Evolutionary conservation across 2,797 vertebrate species (phyloP), one percentile per base, ranked within the genome.

Genomic region (Lates japonicus): DNA sequence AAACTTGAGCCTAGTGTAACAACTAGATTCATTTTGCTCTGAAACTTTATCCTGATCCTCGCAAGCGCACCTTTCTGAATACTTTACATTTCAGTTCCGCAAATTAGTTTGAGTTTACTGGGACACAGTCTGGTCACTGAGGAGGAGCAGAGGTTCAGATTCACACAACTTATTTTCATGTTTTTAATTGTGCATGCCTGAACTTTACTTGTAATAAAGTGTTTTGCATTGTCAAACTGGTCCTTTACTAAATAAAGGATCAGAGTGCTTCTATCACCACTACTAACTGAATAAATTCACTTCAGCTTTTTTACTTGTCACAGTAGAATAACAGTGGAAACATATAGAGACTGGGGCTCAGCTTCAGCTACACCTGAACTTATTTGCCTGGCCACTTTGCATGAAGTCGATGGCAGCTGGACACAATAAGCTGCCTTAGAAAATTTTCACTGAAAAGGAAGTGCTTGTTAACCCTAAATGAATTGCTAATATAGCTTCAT

Each of bases 371-470:
- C 25, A 70, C 46, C 73, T 70, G 54, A 70, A 80, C n/a, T 16
- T 22, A 92, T 94, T 94, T 94, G 90, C 91, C 93, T 93, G 60
- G 74, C 12, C 74, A 81, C 70, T 94, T 94, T 94, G 90, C 93
- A 93, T 93, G 65, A 82, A 64, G 63, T 73, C 51, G 2, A 5
- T 58, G 55, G 71, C 42, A n/a, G 65, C 29, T 14, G 12, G 1
- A 13, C n/a, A 69, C 19, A 52, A 20, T 7, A 65, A 70, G 59
- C 49, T 67, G 29, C 66, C 19, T 76, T 52, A 48, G 46, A 70
- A 70, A 0, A 14, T 20, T 42, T 29, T 64, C 66, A 46, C 37
- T 63, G n/a, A 19, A 2, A 6, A 58, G 57, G 59, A 78, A 51
- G 35, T 8, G 67, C 59, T 80, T 75, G 61, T 64, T 76, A 35